Percentiles rank a stretch among this genome's conserved stretches.
Evolutionary conservation across 2,797 vertebrate genomes (phyloP).

Genomic region (Manis crassicaudata): DNA sequence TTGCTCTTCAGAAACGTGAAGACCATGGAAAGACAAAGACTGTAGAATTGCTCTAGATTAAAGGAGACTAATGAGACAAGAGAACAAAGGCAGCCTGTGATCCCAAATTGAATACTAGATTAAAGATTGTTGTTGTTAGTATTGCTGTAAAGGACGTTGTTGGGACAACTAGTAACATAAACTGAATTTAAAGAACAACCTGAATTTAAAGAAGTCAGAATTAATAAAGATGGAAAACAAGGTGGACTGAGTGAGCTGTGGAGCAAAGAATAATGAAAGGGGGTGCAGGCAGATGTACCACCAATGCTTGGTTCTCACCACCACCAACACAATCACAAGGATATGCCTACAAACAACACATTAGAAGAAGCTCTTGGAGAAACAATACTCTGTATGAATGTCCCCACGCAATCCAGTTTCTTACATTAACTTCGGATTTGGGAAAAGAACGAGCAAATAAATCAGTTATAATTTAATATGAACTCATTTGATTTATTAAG

Average conservation of each 20-base stretch:
- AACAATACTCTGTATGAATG: not conserved
- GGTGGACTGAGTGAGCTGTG: not conserved
- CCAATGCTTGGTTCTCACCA: not conserved
- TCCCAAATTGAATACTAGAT: not conserved
- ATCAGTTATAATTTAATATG: not conserved
- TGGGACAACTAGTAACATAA: not conserved
- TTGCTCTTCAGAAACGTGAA: not conserved
- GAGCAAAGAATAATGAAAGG: not conserved
- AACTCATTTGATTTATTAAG: constrained; percentile 13
- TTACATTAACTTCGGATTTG: not conserved
- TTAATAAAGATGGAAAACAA: not conserved
- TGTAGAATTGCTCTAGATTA: not conserved
- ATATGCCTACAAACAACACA: not conserved
- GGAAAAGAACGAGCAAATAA: constrained; percentile 6
- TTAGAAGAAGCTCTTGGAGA: not conserved
- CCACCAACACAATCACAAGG: not conserved
- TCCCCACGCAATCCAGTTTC: not conserved
- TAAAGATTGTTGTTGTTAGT: not conserved
- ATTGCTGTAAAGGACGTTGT: not conserved
- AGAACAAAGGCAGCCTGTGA: not conserved
- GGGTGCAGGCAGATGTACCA: not conserved
- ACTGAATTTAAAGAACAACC: not conserved
- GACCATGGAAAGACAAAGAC: not conserved
- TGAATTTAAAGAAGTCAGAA: not conserved
- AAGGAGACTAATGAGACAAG: not conserved